Percentiles rank a stretch among this genome's conserved stretches.
phyloP scores from a whole-genome alignment of 2,888 invertebrate genomes.

The Sceliomorpha sp. region DNA sequence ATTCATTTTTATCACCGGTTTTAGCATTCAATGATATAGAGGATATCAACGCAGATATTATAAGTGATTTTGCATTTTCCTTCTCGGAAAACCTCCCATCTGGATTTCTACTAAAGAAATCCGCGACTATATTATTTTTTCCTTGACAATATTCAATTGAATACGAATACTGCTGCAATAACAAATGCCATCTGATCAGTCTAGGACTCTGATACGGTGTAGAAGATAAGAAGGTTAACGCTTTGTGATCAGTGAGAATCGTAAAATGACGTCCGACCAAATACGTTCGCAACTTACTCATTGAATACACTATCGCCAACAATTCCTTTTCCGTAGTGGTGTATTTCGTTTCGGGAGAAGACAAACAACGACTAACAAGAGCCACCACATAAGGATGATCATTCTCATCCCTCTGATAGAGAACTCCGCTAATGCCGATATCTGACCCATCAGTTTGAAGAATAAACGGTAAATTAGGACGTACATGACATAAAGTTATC shows the following conservation, averaged over 20 bases:
- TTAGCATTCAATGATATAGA: no score
- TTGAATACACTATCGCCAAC: slow-evolving; percentile 32
- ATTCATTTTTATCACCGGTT: no score
- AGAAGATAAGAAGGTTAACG: slow-evolving; percentile 56
- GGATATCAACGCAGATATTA: no score
- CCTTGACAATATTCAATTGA: slow-evolving; percentile 57
- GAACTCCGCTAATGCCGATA: slow-evolving; percentile 42
- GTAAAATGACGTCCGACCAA: no score
- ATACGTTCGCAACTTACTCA: slow-evolving; percentile 62
- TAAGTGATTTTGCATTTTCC: no score
- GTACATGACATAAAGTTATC: no score
- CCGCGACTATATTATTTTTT: slow-evolving; percentile 56
- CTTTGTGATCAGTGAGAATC: slow-evolving; percentile 61
- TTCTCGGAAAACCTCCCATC: no score
- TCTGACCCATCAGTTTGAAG: slow-evolving; percentile 40
- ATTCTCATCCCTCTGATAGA: slow-evolving; percentile 30
- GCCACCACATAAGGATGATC: slow-evolving; percentile 34
- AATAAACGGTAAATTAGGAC: no score
- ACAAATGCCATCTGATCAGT: slow-evolving; percentile 59
- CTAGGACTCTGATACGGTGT: slow-evolving; percentile 58
- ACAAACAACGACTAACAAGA: slow-evolving; percentile 53
- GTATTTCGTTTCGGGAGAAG: slow-evolving; percentile 46
- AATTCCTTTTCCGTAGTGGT: slow-evolving; percentile 60
- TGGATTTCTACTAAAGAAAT: slow-evolving; percentile 53
- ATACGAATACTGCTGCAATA: slow-evolving; percentile 60